Evolutionary conservation across 1,140 invertebrate species (phyloP).

Genomic region (Eulimnadia texana): DNA sequence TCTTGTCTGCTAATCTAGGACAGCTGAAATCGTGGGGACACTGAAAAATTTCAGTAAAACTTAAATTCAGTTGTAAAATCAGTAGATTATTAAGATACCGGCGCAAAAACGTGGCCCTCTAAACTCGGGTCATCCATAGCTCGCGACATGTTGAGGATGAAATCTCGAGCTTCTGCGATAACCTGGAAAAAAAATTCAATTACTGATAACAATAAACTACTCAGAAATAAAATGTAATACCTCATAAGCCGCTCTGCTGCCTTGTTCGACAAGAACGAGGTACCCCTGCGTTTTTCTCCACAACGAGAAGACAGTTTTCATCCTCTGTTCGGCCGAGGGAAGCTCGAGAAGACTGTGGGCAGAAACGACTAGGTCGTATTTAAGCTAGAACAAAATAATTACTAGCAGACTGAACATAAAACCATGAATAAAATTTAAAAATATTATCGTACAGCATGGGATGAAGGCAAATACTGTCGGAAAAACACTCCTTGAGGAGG

Average conservation of each 20-base stretch:
- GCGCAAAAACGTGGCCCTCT: constrained; percentile 49
- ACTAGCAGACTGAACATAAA: constrained; percentile 7
- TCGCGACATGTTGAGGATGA: constrained; percentile 38
- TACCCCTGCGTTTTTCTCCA: constrained; percentile 75
- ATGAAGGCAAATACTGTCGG: constrained; percentile 64
- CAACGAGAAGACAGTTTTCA: constrained; percentile 55
- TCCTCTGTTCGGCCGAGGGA: constrained; percentile 42
- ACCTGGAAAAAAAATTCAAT: constrained; percentile 29
- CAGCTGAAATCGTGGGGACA: constrained; percentile 66
- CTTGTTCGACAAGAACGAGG: constrained; percentile 69
- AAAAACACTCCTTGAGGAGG: constrained; percentile 46
- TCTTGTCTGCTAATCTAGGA: constrained; percentile 44
- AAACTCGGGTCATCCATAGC: constrained; percentile 26
- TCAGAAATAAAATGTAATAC: constrained; percentile 28
- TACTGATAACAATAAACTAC: constrained; percentile 4
- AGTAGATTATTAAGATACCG: too few relatives aligned
- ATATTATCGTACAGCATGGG: constrained; percentile 33
- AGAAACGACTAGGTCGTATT: constrained; percentile 65
- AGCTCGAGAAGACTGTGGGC: constrained; percentile 70
- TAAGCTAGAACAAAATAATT: constrained; percentile 33
- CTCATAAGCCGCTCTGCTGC: constrained; percentile 60
- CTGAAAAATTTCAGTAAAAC: too few relatives aligned
- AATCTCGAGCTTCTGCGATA: constrained; percentile 58
- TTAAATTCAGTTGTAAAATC: neutral
- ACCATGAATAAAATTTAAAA: constrained; percentile 11